Base-by-base conservation (phyloP, 1,140 invertebrate species). In the Matsumurasca onukii region DNA sequence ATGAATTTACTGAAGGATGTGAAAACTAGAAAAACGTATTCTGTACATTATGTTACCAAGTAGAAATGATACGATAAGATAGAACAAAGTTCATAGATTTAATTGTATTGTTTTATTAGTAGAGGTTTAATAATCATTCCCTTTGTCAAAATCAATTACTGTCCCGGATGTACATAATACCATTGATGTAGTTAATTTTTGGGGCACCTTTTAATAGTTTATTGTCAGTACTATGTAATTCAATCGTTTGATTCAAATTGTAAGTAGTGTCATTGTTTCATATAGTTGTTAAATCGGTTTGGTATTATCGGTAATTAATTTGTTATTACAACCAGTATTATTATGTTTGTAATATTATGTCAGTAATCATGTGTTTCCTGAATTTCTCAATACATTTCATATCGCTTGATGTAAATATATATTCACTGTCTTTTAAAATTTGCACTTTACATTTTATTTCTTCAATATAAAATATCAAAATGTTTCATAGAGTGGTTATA, bases 21-120 rank as follows among this genome's bases (percentile, higher is more conserved):
- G 34, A 48, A 27, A 65, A 65, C 31, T 45, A 65, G 31, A 24
- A 45, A 20, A 45, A 65, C n/a, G 48, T 27, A 45, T 20, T 48
- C 24, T 65, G 62, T 65, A 65, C 45, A 65, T 27, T 45, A 65
- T 12, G 39, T 45, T 34, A 45, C 34, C 34, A 34, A 17, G 39
- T 39, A 45, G 24, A 65, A 29, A 15, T 15, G 39, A 22, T 65
- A 27, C 20, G 31, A 15, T 63, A 65, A 45, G 31, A 25, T 45
- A 45, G 24, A 39, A 27, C 20, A n/a, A 29, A 45, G 31, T 65
- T 22, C 1, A 45, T 65, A 65, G 62, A 65, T 24, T 48, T 45
- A 25, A 63, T 20, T 63, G 31, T 63, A 63, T 63, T 63, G 62
- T 65, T 65, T 65, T 31, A 63, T 65, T 65, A 65, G 62, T 39